Percentiles rank a stretch among this genome's conserved stretches.
phyloP scores from a whole-genome alignment of 1,140 invertebrate genomes.

The Stegodyphus mimosarum region DNA sequence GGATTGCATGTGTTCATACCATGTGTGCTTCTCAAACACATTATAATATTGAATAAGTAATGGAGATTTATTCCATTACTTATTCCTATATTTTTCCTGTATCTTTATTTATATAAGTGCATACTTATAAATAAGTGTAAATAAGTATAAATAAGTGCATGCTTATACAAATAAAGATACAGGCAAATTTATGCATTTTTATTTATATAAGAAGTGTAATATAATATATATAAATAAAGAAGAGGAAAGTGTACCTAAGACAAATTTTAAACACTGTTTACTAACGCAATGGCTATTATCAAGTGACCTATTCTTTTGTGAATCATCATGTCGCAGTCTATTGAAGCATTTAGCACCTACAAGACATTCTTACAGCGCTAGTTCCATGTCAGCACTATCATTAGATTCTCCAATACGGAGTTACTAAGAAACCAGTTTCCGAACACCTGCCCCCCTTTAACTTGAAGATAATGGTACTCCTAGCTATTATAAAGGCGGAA shows the following conservation, averaged over 20 bases:
- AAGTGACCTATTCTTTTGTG: neutral
- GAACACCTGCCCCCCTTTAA: neutral
- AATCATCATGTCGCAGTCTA: neutral
- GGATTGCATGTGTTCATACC: too few species aligned
- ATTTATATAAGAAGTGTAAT: too few species aligned
- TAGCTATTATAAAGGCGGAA: constrained; percentile 17
- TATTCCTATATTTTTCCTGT: too few species aligned
- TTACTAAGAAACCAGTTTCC: constrained; percentile 32
- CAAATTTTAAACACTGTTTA: neutral
- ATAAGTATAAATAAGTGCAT: too few species aligned
- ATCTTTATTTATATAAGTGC: too few species aligned
- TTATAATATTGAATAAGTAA: too few species aligned
- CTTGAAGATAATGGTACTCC: constrained; percentile 34
- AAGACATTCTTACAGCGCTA: constrained; percentile 29
- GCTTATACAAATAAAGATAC: too few species aligned
- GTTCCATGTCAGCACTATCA: constrained; percentile 44
- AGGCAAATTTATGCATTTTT: too few species aligned
- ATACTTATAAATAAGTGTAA: too few species aligned
- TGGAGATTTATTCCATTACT: too few species aligned
- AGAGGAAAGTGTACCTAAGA: neutral
- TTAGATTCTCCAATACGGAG: constrained; percentile 31
- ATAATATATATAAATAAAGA: too few species aligned
- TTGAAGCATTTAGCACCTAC: constrained; percentile 12
- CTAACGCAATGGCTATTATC: neutral
- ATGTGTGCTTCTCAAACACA: too few species aligned